These are phyloP conservation scores for Papilio polytes DNA, from an alignment of 1,140 invertebrate species.

Conservation along the genomic window DNA sequence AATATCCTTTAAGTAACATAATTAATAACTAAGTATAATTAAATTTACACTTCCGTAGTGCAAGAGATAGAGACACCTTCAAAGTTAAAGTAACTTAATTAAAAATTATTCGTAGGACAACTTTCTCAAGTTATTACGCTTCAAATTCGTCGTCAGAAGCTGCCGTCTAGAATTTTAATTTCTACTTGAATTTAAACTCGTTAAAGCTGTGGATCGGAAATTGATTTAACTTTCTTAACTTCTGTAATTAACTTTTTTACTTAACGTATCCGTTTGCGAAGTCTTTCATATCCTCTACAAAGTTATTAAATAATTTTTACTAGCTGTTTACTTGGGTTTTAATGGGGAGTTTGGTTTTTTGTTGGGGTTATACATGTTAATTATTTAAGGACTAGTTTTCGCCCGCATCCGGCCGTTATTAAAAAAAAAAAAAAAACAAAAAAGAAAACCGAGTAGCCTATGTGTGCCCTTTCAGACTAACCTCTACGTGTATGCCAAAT, in stretches of 20 bases:
- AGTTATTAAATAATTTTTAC: neutral
- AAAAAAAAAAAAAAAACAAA: too few relatives aligned
- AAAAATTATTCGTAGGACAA: neutral
- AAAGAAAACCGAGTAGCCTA: too few relatives aligned
- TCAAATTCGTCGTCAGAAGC: neutral
- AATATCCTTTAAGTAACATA: neutral
- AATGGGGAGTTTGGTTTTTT: too few relatives aligned
- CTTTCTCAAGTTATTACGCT: conserved; percentile 12
- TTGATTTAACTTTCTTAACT: conserved; percentile 28
- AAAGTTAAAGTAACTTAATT: conserved; percentile 18
- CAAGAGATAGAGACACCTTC: neutral
- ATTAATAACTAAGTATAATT: neutral
- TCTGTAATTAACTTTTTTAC: conserved; percentile 12
- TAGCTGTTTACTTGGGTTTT: neutral
- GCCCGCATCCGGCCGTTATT: too few relatives aligned
- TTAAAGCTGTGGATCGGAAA: conserved; percentile 16
- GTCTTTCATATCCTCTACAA: neutral
- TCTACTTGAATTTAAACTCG: conserved; percentile 7
- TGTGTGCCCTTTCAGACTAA: too few relatives aligned
- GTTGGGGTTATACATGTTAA: too few relatives aligned
- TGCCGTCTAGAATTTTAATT: conserved; percentile 28
- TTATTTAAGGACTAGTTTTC: too few relatives aligned
- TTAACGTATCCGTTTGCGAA: neutral
- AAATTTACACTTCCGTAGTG: conserved; percentile 2
- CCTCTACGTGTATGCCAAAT: too few relatives aligned